Base-by-base conservation (phyloP, 2,888 invertebrate genomes). In the Dendrolimus houi region DNA sequence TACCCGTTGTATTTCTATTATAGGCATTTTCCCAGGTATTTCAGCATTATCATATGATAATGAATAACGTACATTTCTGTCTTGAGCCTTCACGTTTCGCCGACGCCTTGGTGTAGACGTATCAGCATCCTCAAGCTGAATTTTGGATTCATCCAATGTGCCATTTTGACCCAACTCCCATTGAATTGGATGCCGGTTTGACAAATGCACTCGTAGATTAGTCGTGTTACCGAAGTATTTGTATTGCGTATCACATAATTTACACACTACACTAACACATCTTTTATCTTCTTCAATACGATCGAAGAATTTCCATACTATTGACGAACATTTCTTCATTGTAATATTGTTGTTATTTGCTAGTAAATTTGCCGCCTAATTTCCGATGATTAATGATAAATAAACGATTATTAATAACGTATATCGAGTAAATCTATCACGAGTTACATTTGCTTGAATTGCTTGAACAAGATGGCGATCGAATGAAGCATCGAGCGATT, bases 201-300 rank as follows among this genome's bases (percentile, higher is more conserved):
- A 77, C 62, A 90, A 70, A 72, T 90, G 90, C 29, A 81, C 71
- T 66, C 87, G 76, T 55, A 89, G 72, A 68, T 90, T 90, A 1
- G 90, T 89, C 6, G 90, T 90, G 69, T 89, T 90, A 56, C 90
- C 89, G 63, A 87, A 89, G 71, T 79, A 90, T 71, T 89, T 90
- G 64, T 89, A 89, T 61, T 86, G 83, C 58, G 76, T 75, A 62
- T 87, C 89, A 75, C 90, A 90, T 65, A 90, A 76, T 81, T 88
- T 87, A 72, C 90, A 90, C 79, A 87, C 66, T 64, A 90, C 88
- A 54, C 81, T 77, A 12, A 81, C 71, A 67, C 87, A 85, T 72
- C 86, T 75, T 29, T 79, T 75, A 65, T 81, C 75, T 59, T 84
- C 80, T 69, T 78, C 72, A 53, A 89, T 60, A 41, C 87, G 84